phyloP scores from a whole-genome alignment of 2,888 invertebrate species.

The Nysson spinosus region DNA sequence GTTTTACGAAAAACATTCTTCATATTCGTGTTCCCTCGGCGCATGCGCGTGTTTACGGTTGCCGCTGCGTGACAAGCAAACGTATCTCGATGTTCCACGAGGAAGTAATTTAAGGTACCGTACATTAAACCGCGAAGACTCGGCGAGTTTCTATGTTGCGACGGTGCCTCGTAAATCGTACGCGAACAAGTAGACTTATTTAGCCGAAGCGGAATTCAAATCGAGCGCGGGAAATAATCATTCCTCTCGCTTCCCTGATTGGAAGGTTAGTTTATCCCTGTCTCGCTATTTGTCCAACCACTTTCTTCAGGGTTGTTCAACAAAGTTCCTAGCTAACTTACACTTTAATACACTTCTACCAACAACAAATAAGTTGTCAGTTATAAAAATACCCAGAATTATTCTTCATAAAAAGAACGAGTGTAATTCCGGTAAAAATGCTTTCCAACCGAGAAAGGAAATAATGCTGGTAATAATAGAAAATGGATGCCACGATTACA shows the following conservation, averaged over 20 bases:
- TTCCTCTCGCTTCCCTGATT: neutral
- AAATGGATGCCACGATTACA: too few relatives aligned
- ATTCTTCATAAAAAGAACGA: too few relatives aligned
- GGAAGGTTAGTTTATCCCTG: conserved; percentile 25
- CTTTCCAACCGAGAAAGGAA: too few relatives aligned
- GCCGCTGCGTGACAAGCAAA: conserved; percentile 5
- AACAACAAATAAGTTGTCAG: too few relatives aligned
- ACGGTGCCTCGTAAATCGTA: conserved; percentile 6
- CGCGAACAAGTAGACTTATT: neutral
- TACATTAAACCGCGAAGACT: conserved; percentile 11
- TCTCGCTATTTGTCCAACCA: conserved; percentile 1
- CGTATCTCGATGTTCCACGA: conserved; percentile 13
- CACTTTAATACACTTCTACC: too few relatives aligned
- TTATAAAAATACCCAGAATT: too few relatives aligned
- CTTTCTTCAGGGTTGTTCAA: neutral
- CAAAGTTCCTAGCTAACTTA: too few relatives aligned
- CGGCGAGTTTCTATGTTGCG: conserved; percentile 16
- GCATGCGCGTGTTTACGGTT: conserved; percentile 26
- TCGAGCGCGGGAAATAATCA: conserved; percentile 1
- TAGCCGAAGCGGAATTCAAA: neutral
- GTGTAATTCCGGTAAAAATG: too few relatives aligned
- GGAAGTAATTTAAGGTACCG: conserved; percentile 25
- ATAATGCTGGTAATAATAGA: too few relatives aligned
- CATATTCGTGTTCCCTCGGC: neutral
- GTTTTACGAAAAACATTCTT: too few relatives aligned